Evolutionary conservation across 2,888 invertebrate genomes (phyloP), one percentile per base, ranked within the genome.

Genomic region (Podotricha telesiphe): DNA sequence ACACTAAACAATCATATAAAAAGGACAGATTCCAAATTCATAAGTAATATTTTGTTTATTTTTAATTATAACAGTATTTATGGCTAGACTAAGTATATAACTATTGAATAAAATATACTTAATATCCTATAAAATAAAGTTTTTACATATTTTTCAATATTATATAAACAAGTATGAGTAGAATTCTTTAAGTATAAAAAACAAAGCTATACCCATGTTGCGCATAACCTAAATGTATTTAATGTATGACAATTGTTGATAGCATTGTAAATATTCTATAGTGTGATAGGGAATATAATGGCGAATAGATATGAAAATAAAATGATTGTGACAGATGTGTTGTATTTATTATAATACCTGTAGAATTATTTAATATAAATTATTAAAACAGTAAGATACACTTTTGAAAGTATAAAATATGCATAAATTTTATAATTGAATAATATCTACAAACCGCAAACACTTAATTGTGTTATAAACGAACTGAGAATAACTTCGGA

Each of bases 201-300:
- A 69, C 10, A 65, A 66, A 70, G 51, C 59, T 74, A 73, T 74
- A 74, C 67, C 68, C 73, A 68, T 72, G 74, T 74, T 74, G 69
- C 72, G 70, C 70, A 55, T 72, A 69, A 74, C 61, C 66, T 70
- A 68, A 73, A 65, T 66, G 65, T 72, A 74, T 67, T 71, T 62
- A 65, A 66, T 68, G 68, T 69, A 71, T 72, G 72, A 71, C 69
- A 78, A 83, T 83, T 87, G 88, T 90, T 91, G 82, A 86, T 85
- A 86, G 86, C 85, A 82, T 83, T 91, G 90, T 91, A 91, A 86
- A 89, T 91, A 89, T 79, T 81, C 76, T 83, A 83, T 84, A 86
- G 81, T 84, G 77, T 82, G 80, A 77, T 79, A 76, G 58, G n/a
- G 47, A 77, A 79, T 77, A 75, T 51, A 51, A 62, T 75, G 79